phyloP scores from a whole-genome alignment of 2,113 vertebrate species.

The Phoxinus phoxinus region DNA sequence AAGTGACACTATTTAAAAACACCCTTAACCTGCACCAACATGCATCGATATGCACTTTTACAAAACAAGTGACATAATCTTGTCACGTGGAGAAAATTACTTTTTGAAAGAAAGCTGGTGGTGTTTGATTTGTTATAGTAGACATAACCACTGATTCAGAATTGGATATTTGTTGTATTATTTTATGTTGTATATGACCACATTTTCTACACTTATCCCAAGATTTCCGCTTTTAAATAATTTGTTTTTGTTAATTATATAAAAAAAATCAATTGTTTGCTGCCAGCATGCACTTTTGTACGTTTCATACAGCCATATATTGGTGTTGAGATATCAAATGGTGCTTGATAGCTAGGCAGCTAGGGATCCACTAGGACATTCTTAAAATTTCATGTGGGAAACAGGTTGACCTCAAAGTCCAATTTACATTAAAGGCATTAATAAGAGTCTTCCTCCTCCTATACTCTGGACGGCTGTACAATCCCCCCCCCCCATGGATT shows the following conservation, averaged over 20 bases:
- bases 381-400: background rate
- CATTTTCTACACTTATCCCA: background rate
- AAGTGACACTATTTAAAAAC: conserved; percentile 8
- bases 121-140: background rate
- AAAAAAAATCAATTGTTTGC: background rate
- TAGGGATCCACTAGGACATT: background rate
- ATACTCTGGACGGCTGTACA: background rate
- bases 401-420: background rate
- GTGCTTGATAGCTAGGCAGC: conserved; percentile 51
- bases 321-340: conserved; percentile 52
- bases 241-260: conserved; percentile 14
- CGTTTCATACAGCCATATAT: conserved; percentile 16
- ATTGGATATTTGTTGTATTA: conserved; percentile 1
- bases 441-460: conserved; percentile 42
- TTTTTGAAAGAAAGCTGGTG: conserved; percentile 5
- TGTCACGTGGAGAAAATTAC: background rate
- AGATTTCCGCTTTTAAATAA: background rate
- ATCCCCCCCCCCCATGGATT: background rate
- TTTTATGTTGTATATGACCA: conserved; percentile 1
- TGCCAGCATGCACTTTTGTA: conserved; percentile 15
- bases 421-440: background rate
- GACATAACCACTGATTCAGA: background rate
- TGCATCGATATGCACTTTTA: background rate
- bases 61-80: background rate
- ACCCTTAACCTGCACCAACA: background rate